Evolutionary conservation across 2,888 invertebrate species (phyloP).

Genomic region (Glaucopsyche alexis): DNA sequence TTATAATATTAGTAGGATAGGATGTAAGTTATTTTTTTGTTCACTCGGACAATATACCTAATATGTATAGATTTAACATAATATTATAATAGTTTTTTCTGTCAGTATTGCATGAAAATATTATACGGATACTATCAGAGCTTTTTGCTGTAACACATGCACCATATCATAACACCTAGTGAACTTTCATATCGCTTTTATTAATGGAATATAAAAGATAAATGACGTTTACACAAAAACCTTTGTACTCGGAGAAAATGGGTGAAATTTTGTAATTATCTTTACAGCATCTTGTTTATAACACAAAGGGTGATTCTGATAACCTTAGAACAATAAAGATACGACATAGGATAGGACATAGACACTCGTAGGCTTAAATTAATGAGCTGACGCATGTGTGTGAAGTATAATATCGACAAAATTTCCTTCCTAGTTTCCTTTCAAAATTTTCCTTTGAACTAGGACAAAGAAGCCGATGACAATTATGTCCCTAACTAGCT

Average conservation of each 20-base stretch:
- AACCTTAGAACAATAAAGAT: constrained; percentile 8
- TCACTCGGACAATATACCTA: no score
- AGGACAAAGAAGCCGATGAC: no score
- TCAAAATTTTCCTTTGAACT: no score
- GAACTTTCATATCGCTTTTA: constrained; percentile 10
- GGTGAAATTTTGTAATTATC: constrained; percentile 18
- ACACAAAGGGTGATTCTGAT: constrained; percentile 9
- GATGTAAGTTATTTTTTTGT: no score
- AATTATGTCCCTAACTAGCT: no score
- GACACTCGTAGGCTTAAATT: neutral
- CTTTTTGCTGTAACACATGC: neutral
- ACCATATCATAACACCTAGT: neutral
- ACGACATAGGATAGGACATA: neutral
- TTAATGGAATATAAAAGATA: constrained; percentile 16
- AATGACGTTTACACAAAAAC: constrained; percentile 9
- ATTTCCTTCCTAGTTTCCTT: neutral
- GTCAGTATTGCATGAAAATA: neutral
- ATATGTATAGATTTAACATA: no score
- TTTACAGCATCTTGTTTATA: constrained; percentile 15
- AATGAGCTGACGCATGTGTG: neutral
- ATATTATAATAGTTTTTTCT: neutral
- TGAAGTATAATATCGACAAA: neutral
- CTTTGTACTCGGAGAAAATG: constrained; percentile 12
- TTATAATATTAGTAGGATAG: no score
- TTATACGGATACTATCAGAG: neutral